Conservation (phyloP, 2,113 vertebrate genomes). For the Dicaeum eximium region DNA sequence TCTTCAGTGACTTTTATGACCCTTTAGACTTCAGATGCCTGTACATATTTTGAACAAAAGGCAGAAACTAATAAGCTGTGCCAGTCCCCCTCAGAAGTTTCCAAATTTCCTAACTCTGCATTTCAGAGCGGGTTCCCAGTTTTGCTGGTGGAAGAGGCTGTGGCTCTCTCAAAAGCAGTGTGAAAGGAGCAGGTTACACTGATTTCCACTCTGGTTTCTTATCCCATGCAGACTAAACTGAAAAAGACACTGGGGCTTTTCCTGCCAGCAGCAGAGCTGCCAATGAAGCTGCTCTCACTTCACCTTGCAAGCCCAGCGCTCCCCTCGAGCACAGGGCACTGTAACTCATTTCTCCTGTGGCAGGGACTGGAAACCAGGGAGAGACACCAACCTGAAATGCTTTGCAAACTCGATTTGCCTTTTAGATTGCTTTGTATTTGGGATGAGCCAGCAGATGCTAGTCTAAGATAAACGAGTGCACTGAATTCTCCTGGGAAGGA, state of each 20-base stretch:
- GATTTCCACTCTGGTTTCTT: neutral
- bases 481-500: neutral
- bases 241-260: neutral
- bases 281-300: neutral
- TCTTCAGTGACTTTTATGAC: neutral
- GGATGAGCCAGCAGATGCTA: neutral
- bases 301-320: neutral
- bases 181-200: neutral
- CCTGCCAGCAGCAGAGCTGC: neutral
- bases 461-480: neutral
- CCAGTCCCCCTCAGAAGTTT: neutral
- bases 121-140: neutral
- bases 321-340: rapidly evolving
- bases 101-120: neutral
- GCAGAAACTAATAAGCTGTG: neutral
- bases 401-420: neutral
- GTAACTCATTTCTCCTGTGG: neutral
- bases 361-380: neutral
- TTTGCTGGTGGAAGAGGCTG: neutral
- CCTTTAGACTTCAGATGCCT: neutral
- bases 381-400: neutral
- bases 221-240: neutral
- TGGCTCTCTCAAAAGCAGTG: neutral
- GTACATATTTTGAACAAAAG: neutral
- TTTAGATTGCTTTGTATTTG: neutral